Conservation (phyloP, 2,797 vertebrate genomes). For the Xerus rutilus region DNA sequence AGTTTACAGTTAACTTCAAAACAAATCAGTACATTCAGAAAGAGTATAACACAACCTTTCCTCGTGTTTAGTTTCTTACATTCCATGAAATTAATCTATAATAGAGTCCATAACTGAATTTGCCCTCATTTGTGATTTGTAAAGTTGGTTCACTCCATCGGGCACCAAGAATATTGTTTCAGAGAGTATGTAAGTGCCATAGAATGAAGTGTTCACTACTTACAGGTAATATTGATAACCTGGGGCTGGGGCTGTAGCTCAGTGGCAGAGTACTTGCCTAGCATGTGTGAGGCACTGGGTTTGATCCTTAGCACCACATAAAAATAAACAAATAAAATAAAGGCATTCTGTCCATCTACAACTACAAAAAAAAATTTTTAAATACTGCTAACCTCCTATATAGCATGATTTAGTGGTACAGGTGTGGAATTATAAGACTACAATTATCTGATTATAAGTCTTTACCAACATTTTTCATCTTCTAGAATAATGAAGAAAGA, state of each 20-base stretch:
- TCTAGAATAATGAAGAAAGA: constrained; percentile 39
- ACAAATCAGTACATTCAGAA: constrained; percentile 47
- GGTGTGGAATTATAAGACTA: neutral
- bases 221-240: neutral
- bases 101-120: constrained; percentile 6
- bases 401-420: neutral
- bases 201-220: neutral
- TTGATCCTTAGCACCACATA: too few species aligned
- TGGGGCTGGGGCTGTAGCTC: too few species aligned
- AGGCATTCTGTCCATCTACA: too few species aligned
- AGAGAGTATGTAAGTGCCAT: neutral
- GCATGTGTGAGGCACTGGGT: too few species aligned
- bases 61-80: neutral
- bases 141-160: neutral
- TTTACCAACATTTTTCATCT: constrained; percentile 26
- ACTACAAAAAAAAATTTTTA: too few species aligned
- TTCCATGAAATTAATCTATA: neutral
- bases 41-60: neutral
- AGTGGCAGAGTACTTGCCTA: too few species aligned
- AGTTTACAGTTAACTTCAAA: constrained; percentile 44
- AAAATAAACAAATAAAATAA: too few species aligned
- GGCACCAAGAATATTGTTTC: neutral
- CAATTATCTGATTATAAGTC: neutral
- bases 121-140: constrained; percentile 8
- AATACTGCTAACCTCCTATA: neutral